Evolutionary conservation across 23 tunicate species (phyloP).

Genomic region (Halocynthia aurantium): DNA sequence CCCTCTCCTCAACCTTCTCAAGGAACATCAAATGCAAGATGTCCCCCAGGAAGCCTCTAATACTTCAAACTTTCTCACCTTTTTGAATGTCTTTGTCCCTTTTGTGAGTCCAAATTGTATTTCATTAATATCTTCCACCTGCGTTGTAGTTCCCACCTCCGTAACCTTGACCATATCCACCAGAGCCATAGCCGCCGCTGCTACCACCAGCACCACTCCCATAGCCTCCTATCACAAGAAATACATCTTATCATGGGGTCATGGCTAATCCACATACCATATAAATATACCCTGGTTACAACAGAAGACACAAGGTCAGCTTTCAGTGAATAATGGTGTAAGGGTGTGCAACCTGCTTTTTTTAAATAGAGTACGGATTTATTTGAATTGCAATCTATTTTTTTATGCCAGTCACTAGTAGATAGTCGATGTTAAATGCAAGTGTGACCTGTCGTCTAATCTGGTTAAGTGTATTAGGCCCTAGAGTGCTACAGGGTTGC

Average conservation of each 20-base stretch:
- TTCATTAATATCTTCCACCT: slow-evolving; percentile 3
- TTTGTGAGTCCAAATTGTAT: not conserved
- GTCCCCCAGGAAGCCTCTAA: too few species aligned
- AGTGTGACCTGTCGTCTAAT: too few species aligned
- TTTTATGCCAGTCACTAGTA: too few species aligned
- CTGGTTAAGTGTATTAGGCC: not conserved
- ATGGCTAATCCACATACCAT: not conserved
- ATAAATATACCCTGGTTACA: not conserved
- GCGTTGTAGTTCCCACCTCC: slow-evolving; percentile 7
- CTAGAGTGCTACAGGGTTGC: not conserved
- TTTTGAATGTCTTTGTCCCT: too few species aligned
- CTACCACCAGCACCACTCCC: slow-evolving; percentile 46
- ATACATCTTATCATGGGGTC: not conserved
- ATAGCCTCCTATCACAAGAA: slow-evolving; percentile 30
- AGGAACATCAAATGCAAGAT: too few species aligned
- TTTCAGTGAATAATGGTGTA: not conserved
- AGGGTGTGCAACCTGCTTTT: not conserved
- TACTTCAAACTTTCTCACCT: too few species aligned
- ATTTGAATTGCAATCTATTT: too few species aligned
- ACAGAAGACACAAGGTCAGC: not conserved
- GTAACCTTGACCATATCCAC: slow-evolving; percentile 13
- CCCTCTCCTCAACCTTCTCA: too few species aligned
- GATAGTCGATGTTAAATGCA: too few species aligned
- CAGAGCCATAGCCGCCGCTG: slow-evolving; percentile 7
- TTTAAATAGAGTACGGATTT: too few species aligned